Conservation (phyloP, 2,113 vertebrate species). For the Caloenas nicobarica region DNA sequence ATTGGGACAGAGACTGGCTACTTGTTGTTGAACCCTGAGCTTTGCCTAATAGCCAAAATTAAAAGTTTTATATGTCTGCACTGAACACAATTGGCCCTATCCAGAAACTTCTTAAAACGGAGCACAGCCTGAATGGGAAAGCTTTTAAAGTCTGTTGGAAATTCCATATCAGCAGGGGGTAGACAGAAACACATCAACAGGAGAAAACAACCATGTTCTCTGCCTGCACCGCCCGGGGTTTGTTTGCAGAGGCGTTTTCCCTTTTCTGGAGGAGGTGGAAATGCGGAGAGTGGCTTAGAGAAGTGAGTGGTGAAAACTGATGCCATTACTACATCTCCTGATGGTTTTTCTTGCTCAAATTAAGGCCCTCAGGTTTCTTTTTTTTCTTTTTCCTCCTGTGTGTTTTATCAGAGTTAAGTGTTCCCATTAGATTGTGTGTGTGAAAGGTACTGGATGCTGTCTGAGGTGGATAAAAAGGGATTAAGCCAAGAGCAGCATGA, state of each 20-base stretch:
- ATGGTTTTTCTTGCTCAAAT: not conserved
- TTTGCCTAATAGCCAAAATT: slow-evolving; percentile 1
- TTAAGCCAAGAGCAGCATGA: not conserved
- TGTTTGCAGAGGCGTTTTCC: not conserved
- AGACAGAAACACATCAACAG: not conserved
- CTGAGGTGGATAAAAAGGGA: not conserved
- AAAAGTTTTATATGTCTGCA: not conserved
- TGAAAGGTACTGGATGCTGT: not conserved
- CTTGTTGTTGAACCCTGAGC: not conserved
- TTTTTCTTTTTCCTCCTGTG: not conserved
- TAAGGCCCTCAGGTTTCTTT: not conserved
- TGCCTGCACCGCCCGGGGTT: not conserved
- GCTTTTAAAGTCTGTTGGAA: not conserved
- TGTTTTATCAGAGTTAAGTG: not conserved
- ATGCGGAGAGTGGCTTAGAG: not conserved
- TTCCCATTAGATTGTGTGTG: not conserved
- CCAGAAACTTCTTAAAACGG: not conserved
- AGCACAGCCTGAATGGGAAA: not conserved
- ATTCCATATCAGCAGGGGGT: not conserved
- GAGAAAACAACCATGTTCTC: not conserved
- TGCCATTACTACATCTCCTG: not conserved
- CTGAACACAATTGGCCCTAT: not conserved
- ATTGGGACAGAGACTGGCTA: not conserved
- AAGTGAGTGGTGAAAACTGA: not conserved
- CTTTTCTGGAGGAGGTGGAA: not conserved